These are phyloP conservation scores for Brachynemurus nebulosus DNA, from an alignment of 2,888 invertebrate species.

Conservation along the genomic window DNA sequence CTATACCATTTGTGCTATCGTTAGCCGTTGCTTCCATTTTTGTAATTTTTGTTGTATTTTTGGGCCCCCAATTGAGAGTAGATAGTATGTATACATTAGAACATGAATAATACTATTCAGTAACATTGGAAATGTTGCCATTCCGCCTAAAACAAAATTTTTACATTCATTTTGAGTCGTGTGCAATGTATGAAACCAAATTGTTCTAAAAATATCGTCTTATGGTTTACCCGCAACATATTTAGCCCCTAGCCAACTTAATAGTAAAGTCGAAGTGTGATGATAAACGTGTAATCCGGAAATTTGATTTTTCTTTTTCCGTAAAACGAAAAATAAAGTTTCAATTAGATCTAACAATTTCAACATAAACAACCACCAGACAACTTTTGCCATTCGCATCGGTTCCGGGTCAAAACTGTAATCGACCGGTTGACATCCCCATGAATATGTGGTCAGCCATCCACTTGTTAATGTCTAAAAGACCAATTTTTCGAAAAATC, in stretches of 20 bases:
- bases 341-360: constrained; percentile 54
- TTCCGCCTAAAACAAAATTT: constrained; percentile 38
- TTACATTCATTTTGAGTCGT: neutral
- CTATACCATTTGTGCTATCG: constrained; percentile 50
- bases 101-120: constrained; percentile 55
- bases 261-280: constrained; percentile 44
- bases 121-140: constrained; percentile 48
- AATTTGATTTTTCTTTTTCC: constrained; percentile 57
- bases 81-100: constrained; percentile 66
- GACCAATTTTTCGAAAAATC: neutral
- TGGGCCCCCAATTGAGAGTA: constrained; percentile 47
- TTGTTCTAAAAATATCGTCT: no score
- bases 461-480: constrained; percentile 48
- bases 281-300: constrained; percentile 62
- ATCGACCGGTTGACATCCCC: constrained; percentile 56
- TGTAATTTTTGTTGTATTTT: constrained; percentile 37
- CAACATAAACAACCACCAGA: constrained; percentile 47
- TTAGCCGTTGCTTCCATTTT: constrained; percentile 43
- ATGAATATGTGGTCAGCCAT: constrained; percentile 44
- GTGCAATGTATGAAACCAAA: neutral
- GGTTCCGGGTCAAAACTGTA: constrained; percentile 47
- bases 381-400: constrained; percentile 35
- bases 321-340: constrained; percentile 54
- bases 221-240: constrained; percentile 43
- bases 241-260: constrained; percentile 47